Conservation (phyloP, 2,797 vertebrate genomes). For the Phoebastria nigripes region DNA sequence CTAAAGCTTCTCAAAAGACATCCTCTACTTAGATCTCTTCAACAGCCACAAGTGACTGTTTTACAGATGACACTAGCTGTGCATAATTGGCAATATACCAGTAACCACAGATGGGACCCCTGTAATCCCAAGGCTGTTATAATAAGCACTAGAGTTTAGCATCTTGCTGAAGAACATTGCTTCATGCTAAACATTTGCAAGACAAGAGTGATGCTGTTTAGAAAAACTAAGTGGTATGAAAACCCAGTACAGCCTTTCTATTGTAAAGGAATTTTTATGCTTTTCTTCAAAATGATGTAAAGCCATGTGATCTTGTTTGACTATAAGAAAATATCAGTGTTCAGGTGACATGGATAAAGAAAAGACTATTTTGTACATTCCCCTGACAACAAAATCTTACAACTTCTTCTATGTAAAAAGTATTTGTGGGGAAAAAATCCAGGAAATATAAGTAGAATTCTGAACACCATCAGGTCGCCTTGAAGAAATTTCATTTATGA, state of each 20-base stretch:
- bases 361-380: background rate
- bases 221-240: background rate
- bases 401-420: background rate
- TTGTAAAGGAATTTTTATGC: background rate
- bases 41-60: background rate
- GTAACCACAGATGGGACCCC: background rate
- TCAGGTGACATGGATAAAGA: background rate
- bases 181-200: background rate
- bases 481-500: background rate
- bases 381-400: background rate
- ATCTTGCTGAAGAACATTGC: background rate
- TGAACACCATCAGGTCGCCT: background rate
- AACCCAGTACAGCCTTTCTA: background rate
- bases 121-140: background rate
- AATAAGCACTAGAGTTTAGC: background rate
- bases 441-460: background rate
- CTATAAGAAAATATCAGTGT: background rate
- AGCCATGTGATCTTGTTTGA: background rate
- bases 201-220: background rate
- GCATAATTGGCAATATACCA: background rate
- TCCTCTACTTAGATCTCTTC: background rate
- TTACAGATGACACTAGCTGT: background rate
- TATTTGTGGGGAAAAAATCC: accelerated
- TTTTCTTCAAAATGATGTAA: background rate
- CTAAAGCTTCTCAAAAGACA: background rate